phyloP scores from a whole-genome alignment of 2,888 invertebrate species.

The Shargacucullia verbasci region DNA sequence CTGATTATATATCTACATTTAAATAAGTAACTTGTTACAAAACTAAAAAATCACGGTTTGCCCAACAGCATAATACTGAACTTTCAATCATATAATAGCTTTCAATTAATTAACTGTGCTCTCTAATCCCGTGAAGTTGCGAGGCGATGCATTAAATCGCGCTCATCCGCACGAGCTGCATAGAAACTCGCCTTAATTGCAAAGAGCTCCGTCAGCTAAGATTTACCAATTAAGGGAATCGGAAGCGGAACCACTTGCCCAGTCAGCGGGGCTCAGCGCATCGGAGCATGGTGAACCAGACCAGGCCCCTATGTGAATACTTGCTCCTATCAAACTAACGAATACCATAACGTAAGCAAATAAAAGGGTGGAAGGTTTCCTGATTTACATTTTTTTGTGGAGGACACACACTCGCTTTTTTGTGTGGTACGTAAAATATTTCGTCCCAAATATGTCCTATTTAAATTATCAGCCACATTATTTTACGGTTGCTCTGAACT shows the following conservation, averaged over 20 bases:
- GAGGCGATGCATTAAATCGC: conserved; percentile 71
- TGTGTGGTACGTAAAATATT: conserved; percentile 25
- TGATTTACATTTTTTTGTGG: conserved; percentile 42
- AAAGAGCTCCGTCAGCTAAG: conserved; percentile 86
- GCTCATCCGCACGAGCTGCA: conserved; percentile 72
- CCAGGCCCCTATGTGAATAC: conserved; percentile 16
- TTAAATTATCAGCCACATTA: conserved; percentile 46
- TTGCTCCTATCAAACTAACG: conserved; percentile 34
- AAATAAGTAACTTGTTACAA: conserved; percentile 14
- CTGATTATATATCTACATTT: conserved; percentile 30
- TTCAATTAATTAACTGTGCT: conserved; percentile 62
- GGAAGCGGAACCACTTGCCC: conserved; percentile 79
- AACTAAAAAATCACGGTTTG: conserved; percentile 6
- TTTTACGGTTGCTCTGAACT: conserved; percentile 40
- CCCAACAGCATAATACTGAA: conserved; percentile 20
- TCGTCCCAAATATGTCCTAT: conserved; percentile 38
- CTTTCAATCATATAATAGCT: conserved; percentile 47
- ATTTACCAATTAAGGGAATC: conserved; percentile 86
- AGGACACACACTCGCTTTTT: conserved; percentile 22
- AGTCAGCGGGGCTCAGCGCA: conserved; percentile 70
- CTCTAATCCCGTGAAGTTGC: conserved; percentile 56
- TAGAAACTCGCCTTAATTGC: conserved; percentile 79
- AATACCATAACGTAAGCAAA: conserved; percentile 45
- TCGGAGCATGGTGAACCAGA: conserved; percentile 22
- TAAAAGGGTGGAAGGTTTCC: conserved; percentile 43